Conservation (phyloP, 2,113 vertebrate species). For the Lycaon pictus region DNA sequence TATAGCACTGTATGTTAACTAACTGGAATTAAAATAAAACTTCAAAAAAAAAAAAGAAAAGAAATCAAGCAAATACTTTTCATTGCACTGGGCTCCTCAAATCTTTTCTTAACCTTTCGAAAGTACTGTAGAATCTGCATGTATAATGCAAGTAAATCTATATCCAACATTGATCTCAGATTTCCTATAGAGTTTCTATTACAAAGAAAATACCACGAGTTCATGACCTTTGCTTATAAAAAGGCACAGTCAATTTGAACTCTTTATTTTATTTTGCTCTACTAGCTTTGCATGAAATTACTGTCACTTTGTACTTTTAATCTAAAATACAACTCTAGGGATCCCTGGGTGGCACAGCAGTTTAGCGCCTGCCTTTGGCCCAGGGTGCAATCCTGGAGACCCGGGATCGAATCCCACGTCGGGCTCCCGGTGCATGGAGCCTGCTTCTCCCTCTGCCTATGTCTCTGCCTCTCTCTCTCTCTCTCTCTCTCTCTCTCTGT, state of each 20-base stretch:
- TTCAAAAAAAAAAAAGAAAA: background rate
- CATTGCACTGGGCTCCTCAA: constrained; percentile 22
- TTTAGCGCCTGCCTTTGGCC: too few relatives aligned
- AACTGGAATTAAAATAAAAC: background rate
- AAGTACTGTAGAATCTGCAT: constrained; percentile 73
- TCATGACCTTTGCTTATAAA: constrained; percentile 65
- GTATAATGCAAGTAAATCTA: constrained; percentile 77
- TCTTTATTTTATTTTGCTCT: constrained; percentile 64
- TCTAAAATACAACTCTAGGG: constrained; percentile 47
- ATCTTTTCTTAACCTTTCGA: constrained; percentile 76
- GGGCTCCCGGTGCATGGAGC: too few relatives aligned
- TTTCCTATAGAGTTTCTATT: constrained; percentile 72
- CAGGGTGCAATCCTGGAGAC: too few relatives aligned
- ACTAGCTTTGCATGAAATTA: constrained; percentile 58
- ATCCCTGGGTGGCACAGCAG: too few relatives aligned
- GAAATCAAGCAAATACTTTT: constrained; percentile 48
- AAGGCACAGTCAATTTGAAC: constrained; percentile 52
- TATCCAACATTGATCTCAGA: constrained; percentile 68
- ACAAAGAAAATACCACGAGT: constrained; percentile 73
- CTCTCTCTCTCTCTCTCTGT: too few relatives aligned
- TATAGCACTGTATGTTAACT: background rate
- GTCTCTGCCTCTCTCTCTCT: too few relatives aligned
- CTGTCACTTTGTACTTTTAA: constrained; percentile 50
- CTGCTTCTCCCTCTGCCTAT: too few relatives aligned
- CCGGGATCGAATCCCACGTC: too few relatives aligned